Conservation (phyloP, 2,797 vertebrate genomes). For the Paramormyrops hopkinsi region DNA sequence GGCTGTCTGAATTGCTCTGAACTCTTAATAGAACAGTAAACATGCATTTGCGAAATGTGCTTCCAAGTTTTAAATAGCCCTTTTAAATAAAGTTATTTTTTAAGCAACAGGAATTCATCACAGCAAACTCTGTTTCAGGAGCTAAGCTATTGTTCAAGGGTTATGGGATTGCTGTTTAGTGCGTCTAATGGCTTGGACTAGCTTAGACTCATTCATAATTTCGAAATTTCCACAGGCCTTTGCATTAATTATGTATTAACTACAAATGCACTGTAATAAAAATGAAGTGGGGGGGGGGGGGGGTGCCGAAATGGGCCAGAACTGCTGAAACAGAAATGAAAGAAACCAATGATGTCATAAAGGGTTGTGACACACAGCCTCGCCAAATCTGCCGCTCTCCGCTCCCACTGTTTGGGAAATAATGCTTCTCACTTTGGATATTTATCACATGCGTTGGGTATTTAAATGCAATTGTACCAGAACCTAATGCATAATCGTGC, state of each 20-base stretch:
- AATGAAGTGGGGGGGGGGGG: not conserved
- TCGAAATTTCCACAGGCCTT: not conserved
- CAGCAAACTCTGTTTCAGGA: not conserved
- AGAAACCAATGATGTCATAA: not conserved
- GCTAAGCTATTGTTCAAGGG: not conserved
- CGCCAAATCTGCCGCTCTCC: not conserved
- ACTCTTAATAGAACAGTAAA: not conserved
- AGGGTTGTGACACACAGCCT: not conserved
- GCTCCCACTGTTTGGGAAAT: constrained; percentile 3
- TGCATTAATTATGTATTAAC: constrained; percentile 14
- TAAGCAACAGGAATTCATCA: not conserved
- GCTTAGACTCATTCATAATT: not conserved
- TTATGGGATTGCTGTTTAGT: not conserved
- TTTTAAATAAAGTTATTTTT: not conserved
- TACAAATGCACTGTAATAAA: constrained; percentile 17
- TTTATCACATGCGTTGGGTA: not conserved
- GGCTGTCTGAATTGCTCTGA: not conserved
- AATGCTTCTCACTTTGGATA: not conserved
- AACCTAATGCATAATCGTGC: not conserved
- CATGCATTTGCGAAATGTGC: not conserved
- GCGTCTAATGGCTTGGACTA: not conserved
- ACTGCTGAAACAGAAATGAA: not conserved
- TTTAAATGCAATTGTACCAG: constrained; percentile 1
- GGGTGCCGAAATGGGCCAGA: not conserved
- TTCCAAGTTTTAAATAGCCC: not conserved